Base-by-base conservation (phyloP, 1,140 invertebrate species). In the Drosophila asahinai region DNA sequence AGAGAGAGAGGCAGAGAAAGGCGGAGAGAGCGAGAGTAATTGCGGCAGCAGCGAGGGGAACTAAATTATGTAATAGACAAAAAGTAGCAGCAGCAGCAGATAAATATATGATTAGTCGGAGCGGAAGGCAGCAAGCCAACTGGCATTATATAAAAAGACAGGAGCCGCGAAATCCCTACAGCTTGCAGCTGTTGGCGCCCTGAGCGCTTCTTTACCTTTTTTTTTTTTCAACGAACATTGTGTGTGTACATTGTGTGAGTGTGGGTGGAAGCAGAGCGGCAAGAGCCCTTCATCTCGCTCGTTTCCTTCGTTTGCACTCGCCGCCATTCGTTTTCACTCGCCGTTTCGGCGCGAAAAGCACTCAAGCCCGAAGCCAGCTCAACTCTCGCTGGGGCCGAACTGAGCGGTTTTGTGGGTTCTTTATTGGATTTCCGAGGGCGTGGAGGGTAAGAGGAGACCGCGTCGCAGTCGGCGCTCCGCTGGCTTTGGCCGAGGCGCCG, bases 81-180 rank as follows among this genome's bases (percentile, higher is more conserved):
- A 87, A 83, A 58, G 77, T 75, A 64, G 66, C 58, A 52, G 66
- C 58, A 52, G 66, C 58, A 52, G 54, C 70, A 89, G 59, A 83
- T 90, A 87, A 90, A 81, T 90, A 84, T 89, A 84, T 81, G 89
- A 89, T 81, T 87, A 83, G 68, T 74, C 61, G 79, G 73, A 47
- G 36, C 52, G 45, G 51, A 68, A 78, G 72, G 68, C 76, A 60
- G 51, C 62, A 67, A 81, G 70, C 59, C 66, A 77, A 58, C 49
- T 62, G 75, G 33, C 40, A 71, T 81, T 84, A 86, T 71, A 58
- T 83, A 82, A 78, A 60, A 78, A 60, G 38, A 6, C 43, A 45
- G 25, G 30, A 22, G 61, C 27, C 25, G 17, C 25, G 11, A 47
- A 27, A 62, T 33, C 30, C 60, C 47, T 30, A 64, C 54, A 60